phyloP scores from a whole-genome alignment of 30 jellyfish, hydroid and myxozoan species.

The Pseudorhiza aurosa region DNA sequence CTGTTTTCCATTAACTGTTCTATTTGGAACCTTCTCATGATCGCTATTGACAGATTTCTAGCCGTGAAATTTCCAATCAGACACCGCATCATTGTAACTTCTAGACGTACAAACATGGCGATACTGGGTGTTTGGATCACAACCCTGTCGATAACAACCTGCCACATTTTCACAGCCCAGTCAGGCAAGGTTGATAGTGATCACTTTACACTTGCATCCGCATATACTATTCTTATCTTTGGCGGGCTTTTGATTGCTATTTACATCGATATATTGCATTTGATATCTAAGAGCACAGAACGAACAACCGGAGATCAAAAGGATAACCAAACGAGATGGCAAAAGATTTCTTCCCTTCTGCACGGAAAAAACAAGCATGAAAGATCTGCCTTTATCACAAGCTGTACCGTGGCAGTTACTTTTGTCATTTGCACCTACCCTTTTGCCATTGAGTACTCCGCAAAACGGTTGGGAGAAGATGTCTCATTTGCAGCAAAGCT shows the following conservation, averaged over 20 bases:
- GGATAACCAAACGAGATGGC: background rate
- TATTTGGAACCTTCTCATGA: background rate
- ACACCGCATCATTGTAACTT: slow-evolving; percentile 10
- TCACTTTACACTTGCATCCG: background rate
- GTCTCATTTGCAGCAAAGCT: background rate
- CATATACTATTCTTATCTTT: background rate
- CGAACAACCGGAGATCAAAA: too few relatives aligned
- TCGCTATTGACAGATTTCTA: slow-evolving; percentile 27
- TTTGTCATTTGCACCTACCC: slow-evolving; percentile 45
- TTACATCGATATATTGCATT: background rate
- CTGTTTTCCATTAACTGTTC: background rate
- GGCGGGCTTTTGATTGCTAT: background rate
- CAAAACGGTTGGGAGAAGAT: background rate
- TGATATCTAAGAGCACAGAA: background rate
- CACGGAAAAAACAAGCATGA: slow-evolving; percentile 15
- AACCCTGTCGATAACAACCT: background rate
- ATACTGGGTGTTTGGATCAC: background rate
- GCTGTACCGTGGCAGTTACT: slow-evolving; percentile 30
- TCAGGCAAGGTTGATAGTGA: background rate
- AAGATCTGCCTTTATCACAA: slow-evolving; percentile 16
- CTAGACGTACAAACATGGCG: background rate
- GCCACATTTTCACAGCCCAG: background rate
- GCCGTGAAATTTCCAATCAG: slow-evolving; percentile 21
- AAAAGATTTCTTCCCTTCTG: background rate
- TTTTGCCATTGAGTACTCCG: slow-evolving; percentile 27